Base-by-base conservation (phyloP, 2,888 invertebrate genomes). In the Pristionchus entomophagus region DNA sequence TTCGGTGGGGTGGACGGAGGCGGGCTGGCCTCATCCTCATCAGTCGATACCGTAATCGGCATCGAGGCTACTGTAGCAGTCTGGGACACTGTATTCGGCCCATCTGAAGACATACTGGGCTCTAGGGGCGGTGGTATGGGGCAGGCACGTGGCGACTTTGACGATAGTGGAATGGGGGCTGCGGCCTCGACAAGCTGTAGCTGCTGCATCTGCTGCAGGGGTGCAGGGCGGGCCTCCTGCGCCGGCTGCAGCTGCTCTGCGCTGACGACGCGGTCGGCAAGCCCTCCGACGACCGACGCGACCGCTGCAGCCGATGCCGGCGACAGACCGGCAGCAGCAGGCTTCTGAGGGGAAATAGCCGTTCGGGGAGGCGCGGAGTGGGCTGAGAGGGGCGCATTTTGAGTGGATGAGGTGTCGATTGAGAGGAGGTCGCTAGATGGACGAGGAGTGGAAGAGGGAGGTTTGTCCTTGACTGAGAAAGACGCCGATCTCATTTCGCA, bases 41-140 rank as follows among this genome's bases (percentile, higher is more conserved):
- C 78, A 2, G 78, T 80, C 17, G 49, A 51, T 51, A 80, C n/a
- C 78, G 78, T 51, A 51, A 80, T 51, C 8, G 51, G 51, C 19
- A 45, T 45, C 73, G 41, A 0, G 14, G 35, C 3, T n/a, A 38
- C 73, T 2, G 38, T 69, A 19, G 38, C 38, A 38, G 35, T 22
- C 38, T 12, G 22, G 4, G 38, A 26, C 26, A 14, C 49, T 26
- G 29, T 0, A 12, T 12, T 59, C 45, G 35, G 32, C 29, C 65
- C 29, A 12, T 14, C 41, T 17, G 6, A 8, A 4, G 73, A n/a
- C 59, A 26, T 6, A 8, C 26, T 8, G 26, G 59, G 14, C 38
- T 45, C 14, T 6, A 14, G 45, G 8, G 45, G 19, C 4, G n/a
- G 41, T n/a, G 41, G 73, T 2, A 41, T 73, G 73, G 65, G 6